phyloP scores from a whole-genome alignment of 2,797 vertebrate species.

The Sciurus vulgaris region DNA sequence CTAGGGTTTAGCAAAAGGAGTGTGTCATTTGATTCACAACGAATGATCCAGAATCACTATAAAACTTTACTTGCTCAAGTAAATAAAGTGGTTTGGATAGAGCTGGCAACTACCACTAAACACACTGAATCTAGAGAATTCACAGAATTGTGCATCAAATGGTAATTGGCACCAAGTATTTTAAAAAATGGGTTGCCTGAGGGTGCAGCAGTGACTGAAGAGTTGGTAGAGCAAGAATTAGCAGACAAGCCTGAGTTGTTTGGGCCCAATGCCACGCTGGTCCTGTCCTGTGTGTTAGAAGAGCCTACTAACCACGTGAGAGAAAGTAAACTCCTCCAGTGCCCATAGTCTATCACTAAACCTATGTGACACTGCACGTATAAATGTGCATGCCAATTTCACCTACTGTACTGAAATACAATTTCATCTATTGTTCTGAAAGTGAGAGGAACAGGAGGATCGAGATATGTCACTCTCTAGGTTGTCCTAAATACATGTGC shows the following conservation, averaged over 20 bases:
- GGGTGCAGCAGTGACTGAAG: neutral
- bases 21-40: conserved; percentile 28
- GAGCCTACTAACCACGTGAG: neutral
- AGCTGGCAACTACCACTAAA: neutral
- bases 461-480: neutral
- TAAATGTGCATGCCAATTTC: neutral
- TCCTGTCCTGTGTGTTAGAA: neutral
- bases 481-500: neutral
- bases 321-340: neutral
- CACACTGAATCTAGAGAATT: neutral
- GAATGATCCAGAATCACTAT: neutral
- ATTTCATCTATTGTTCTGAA: neutral
- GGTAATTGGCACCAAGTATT: neutral
- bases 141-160: neutral
- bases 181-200: neutral
- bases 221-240: neutral
- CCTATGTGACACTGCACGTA: neutral
- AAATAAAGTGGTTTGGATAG: conserved; percentile 8
- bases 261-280: neutral
- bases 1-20: neutral
- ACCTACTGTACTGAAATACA: neutral
- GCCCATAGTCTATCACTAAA: neutral
- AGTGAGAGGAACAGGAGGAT: neutral
- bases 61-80: neutral
- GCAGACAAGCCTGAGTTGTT: neutral